Percentiles rank a stretch among this genome's conserved stretches.
Conservation (phyloP, 2,888 invertebrate species). For the Chloroclysta siterata region DNA sequence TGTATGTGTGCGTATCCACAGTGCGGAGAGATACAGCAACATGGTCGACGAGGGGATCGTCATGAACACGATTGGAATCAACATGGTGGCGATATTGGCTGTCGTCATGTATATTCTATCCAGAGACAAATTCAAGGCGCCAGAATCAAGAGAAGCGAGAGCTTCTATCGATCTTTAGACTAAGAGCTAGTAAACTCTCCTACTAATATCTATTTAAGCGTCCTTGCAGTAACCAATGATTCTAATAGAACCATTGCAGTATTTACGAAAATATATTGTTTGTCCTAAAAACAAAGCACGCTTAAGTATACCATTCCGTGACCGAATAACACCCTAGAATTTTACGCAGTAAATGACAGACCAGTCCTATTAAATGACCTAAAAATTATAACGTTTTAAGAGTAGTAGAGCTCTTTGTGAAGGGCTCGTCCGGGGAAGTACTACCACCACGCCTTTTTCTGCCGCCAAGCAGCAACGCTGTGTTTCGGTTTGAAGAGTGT, state of each 20-base stretch:
- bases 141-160: constrained; percentile 74
- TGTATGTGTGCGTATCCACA: constrained; percentile 72
- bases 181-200: constrained; percentile 10
- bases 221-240: neutral
- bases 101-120: constrained; percentile 87
- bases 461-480: no score
- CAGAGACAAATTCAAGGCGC: constrained; percentile 82
- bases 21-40: constrained; percentile 82
- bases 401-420: no score
- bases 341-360: no score
- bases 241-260: no score
- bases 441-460: no score
- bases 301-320: neutral
- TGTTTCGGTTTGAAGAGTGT: no score
- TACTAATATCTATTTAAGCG: neutral
- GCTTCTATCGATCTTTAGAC: constrained; percentile 84
- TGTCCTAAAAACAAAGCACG: neutral
- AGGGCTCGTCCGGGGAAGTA: no score
- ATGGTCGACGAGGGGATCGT: constrained; percentile 88
- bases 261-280: neutral
- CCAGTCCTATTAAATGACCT: no score
- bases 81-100: constrained; percentile 86
- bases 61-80: constrained; percentile 88
- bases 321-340: no score
- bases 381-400: no score